Evolutionary conservation across 2,113 vertebrate genomes (phyloP).

Genomic region (Siniperca knerii): DNA sequence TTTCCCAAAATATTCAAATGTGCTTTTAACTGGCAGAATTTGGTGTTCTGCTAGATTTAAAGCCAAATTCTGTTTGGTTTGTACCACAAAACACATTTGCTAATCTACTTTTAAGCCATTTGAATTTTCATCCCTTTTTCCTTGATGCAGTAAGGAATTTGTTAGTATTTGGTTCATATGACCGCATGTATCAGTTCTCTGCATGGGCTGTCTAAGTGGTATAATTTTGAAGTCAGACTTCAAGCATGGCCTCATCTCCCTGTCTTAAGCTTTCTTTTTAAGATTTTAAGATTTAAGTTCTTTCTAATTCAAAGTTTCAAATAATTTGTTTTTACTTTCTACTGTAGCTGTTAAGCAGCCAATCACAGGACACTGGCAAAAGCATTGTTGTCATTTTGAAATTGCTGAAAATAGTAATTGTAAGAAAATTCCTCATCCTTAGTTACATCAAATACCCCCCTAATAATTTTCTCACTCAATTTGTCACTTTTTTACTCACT

Average conservation of each 20-base stretch:
- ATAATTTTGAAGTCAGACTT: neutral
- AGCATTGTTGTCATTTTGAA: conserved; percentile 10
- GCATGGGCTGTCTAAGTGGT: neutral
- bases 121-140: neutral
- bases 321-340: conserved; percentile 19
- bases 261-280: neutral
- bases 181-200: neutral
- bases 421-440: neutral
- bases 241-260: neutral
- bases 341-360: neutral
- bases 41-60: neutral
- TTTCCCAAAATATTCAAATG: neutral
- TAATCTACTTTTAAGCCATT: neutral
- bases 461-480: neutral
- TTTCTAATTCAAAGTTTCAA: conserved; percentile 1
- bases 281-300: neutral
- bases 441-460: neutral
- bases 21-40: neutral
- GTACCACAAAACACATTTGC: neutral
- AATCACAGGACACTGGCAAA: neutral
- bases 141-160: neutral
- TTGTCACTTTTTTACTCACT: conserved; percentile 15
- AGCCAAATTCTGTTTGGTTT: neutral
- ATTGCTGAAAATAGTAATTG: neutral
- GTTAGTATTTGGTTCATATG: neutral